Base-by-base conservation (phyloP, 2,797 vertebrate genomes). In the Tolypeutes matacus region DNA sequence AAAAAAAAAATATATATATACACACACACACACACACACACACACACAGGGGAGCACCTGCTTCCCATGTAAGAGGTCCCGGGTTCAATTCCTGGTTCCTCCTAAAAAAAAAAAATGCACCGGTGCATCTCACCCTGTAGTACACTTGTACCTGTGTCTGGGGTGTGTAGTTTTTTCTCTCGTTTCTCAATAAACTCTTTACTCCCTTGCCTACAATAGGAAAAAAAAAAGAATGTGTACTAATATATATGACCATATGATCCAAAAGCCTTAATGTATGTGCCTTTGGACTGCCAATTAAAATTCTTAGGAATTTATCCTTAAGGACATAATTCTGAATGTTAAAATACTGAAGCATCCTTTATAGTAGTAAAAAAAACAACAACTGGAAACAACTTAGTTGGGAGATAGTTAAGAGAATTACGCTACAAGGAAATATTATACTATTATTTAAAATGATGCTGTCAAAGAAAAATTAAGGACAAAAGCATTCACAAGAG, bases 271-370 rank as follows among this genome's bases (percentile, higher is more conserved):
- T 95, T 86, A 31, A 67, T 76, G 80, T 8, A 84, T 3, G 21
- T 64, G 60, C 7, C 58, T 92, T 92, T 89, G 72, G 23, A 70
- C 80, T 91, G 81, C 42, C 81, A 94, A 51, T 86, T 73, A 94
- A 75, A 56, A 56, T 56, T 20, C 56, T 21, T 56, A 56, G 81
- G 36, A 56, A 93, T 94, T 67, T 64, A 80, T 83, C 34, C 46
- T 88, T 49, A 58, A 76, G 36, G 73, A 95, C 87, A 89, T 86
- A 89, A 53, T 60, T 60, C 73, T 58, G 49, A 93, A 56, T 76
- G 62, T 42, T 92, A 86, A 86, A 83, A 31, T 34, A 69, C 5
- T 20, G 17, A 92, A 94, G 69, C 17, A 12, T 64, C 39, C n/a
- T 7, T 93, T 12, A 67, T 0, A 25, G n/a, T 10, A 89, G 25